phyloP scores from a whole-genome alignment of 23 tunicate genomes.

The Trididemnum clinides region DNA sequence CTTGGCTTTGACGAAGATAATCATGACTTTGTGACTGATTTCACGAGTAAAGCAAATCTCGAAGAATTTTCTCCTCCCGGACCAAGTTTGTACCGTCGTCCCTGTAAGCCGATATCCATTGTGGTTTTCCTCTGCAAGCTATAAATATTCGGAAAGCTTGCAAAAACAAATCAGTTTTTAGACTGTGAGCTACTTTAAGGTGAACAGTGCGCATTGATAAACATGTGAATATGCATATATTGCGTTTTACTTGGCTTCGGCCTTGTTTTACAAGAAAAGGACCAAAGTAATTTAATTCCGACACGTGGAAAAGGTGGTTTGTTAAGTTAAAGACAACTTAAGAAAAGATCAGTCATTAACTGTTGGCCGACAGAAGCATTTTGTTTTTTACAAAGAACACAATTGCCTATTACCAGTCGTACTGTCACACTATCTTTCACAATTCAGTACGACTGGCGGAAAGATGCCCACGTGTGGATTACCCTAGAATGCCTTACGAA shows the following conservation, averaged over 20 bases:
- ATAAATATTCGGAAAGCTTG: not conserved
- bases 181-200: not conserved
- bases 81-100: too few relatives aligned
- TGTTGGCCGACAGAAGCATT: not conserved
- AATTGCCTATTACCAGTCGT: not conserved
- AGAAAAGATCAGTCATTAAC: not conserved
- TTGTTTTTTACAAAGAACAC: not conserved
- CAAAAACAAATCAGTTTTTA: not conserved
- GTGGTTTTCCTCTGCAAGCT: not conserved
- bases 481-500: not conserved
- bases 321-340: not conserved
- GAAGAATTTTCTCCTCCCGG: not conserved
- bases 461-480: not conserved
- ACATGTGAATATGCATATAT: conserved; percentile 1
- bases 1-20: not conserved
- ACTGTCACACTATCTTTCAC: not conserved
- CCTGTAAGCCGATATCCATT: not conserved
- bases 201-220: not conserved
- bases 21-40: not conserved
- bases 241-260: not conserved
- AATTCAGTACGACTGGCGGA: not conserved
- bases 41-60: not conserved
- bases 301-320: not conserved
- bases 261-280: not conserved
- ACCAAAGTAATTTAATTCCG: not conserved